These are phyloP conservation scores for Brachymystax lenok DNA, from an alignment of 2,797 vertebrate genomes.

Conservation along the genomic window DNA sequence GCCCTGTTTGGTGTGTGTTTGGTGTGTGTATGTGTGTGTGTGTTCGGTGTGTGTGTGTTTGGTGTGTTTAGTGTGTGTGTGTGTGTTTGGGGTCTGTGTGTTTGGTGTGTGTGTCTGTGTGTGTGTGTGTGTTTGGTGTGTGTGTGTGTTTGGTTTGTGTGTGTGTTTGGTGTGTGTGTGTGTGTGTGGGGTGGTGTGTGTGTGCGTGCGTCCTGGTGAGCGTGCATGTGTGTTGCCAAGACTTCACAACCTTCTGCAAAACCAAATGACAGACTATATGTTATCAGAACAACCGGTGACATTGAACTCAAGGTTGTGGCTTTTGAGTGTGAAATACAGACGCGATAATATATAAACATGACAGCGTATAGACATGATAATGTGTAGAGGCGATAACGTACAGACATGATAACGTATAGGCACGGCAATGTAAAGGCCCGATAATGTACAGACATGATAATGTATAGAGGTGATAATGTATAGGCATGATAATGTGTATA, in stretches of 20 bases:
- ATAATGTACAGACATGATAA: too few species aligned
- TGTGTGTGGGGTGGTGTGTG: background rate
- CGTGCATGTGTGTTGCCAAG: background rate
- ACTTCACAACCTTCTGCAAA: constrained; percentile 15
- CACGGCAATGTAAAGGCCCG: accelerated
- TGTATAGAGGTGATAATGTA: too few species aligned
- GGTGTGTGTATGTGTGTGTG: constrained; percentile 27
- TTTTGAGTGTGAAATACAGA: background rate
- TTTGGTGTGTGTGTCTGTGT: background rate
- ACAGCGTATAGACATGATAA: too few species aligned
- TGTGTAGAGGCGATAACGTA: accelerated
- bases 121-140: background rate
- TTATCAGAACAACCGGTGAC: too few species aligned
- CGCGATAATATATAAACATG: too few species aligned
- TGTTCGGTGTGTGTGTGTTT: background rate
- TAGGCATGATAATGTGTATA: too few species aligned
- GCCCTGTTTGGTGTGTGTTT: background rate
- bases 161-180: constrained; percentile 13
- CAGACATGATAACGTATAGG: too few species aligned
- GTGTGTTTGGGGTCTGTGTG: too few species aligned
- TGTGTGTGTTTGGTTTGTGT: background rate
- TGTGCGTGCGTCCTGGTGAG: background rate
- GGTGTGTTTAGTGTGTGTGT: too few species aligned
- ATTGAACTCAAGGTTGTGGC: too few species aligned
- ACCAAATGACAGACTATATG: constrained; percentile 6